A percentile compares a stretch with the other conserved stretches of the same genome.
Conservation (phyloP, 2,113 vertebrate species). For the Chrysemys picta region DNA sequence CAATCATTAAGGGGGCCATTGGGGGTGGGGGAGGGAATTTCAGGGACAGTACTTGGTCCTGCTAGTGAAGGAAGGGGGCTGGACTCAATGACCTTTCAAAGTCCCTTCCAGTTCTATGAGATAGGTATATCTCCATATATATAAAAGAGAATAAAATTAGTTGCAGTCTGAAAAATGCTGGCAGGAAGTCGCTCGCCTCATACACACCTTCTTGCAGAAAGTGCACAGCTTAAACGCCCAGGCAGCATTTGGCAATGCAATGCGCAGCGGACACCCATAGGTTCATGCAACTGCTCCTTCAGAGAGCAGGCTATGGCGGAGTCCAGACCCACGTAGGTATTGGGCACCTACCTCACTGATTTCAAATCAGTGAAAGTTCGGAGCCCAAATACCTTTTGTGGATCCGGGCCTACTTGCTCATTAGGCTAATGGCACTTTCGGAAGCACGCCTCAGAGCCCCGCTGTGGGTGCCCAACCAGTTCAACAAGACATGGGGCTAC, state of each 20-base stretch:
- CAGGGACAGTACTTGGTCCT: no score
- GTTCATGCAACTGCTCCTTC: not conserved
- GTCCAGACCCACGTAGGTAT: not conserved
- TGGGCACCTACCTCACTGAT: not conserved
- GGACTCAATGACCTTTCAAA: no score
- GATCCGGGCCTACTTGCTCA: not conserved
- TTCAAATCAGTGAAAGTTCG: no score
- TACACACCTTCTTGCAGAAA: not conserved
- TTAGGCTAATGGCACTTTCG: not conserved
- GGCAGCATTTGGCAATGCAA: not conserved
- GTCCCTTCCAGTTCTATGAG: no score
- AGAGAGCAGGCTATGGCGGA: not conserved
- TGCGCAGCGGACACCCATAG: not conserved
- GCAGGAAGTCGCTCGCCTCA: not conserved
- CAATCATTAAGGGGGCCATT: no score
- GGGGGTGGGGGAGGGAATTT: no score
- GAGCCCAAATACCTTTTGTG: not conserved
- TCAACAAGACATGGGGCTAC: not conserved
- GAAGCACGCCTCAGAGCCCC: not conserved
- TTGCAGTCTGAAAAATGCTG: not conserved
- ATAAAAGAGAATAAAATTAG: not conserved
- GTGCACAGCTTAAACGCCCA: not conserved
- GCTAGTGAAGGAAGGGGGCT: no score
- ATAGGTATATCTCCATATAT: no score
- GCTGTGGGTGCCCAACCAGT: not conserved